These are phyloP conservation scores for Haplochromis burtoni DNA, from an alignment of 2,113 vertebrate species.

Conservation along the genomic window DNA sequence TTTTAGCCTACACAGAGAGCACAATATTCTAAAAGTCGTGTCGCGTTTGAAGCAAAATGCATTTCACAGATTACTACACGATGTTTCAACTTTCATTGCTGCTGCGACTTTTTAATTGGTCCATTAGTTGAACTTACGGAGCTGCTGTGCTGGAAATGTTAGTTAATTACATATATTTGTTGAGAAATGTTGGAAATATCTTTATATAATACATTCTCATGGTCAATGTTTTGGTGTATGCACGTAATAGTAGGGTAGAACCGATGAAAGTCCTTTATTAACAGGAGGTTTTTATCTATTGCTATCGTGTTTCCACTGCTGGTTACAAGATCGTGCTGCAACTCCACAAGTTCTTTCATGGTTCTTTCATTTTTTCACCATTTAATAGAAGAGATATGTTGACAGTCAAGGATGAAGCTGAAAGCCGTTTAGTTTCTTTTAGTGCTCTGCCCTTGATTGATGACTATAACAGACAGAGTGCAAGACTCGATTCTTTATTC, in stretches of 20 bases:
- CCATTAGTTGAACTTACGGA: neutral
- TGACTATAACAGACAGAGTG: neutral
- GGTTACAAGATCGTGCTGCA: neutral
- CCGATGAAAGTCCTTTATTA: neutral
- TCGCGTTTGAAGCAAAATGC: conserved; percentile 13
- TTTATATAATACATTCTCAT: neutral
- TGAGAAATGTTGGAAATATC: neutral
- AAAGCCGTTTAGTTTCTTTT: neutral
- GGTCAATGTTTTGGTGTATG: neutral
- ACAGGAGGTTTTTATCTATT: neutral
- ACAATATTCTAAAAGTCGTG: conserved; percentile 14
- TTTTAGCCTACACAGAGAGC: conserved; percentile 34
- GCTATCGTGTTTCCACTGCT: neutral
- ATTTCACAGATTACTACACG: conserved; percentile 19
- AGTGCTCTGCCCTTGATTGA: neutral
- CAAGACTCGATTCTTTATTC: neutral
- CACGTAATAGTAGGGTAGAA: neutral
- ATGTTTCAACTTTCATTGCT: neutral
- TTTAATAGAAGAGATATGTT: neutral
- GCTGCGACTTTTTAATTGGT: neutral
- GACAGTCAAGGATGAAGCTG: neutral
- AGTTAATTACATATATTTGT: neutral
- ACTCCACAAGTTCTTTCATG: neutral
- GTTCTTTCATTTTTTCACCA: neutral
- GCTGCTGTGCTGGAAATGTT: neutral